Evolutionary conservation across 2,888 invertebrate genomes (phyloP).

Genomic region (Synanthedon andrenaeformis): DNA sequence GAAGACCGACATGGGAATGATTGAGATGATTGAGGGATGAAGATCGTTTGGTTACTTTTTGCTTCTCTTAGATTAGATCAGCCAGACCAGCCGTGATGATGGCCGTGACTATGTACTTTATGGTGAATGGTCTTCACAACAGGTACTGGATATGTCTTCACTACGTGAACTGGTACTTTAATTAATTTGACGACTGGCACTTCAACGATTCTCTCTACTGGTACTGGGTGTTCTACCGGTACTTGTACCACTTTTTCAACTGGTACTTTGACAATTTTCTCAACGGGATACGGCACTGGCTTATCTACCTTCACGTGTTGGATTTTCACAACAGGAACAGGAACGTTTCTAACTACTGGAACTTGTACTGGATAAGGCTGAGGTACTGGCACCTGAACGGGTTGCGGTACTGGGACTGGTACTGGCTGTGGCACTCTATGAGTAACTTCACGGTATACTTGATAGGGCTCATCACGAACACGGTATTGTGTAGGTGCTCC

Average conservation of each 20-base stretch:
- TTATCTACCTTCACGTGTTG: slow-evolving; percentile 69
- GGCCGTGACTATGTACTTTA: slow-evolving; percentile 33
- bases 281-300: slow-evolving; percentile 71
- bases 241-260: slow-evolving; percentile 69
- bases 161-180: slow-evolving; percentile 52
- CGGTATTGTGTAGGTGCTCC: slow-evolving; percentile 54
- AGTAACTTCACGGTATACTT: slow-evolving; percentile 54
- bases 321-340: slow-evolving; percentile 68
- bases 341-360: slow-evolving; percentile 64
- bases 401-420: slow-evolving; percentile 64
- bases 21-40: not conserved
- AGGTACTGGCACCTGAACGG: slow-evolving; percentile 65
- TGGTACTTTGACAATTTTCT: slow-evolving; percentile 70
- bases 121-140: slow-evolving; percentile 59
- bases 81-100: slow-evolving; percentile 15
- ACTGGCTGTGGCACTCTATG: slow-evolving; percentile 70
- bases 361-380: slow-evolving; percentile 72
- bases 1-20: slow-evolving; percentile 7
- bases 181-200: slow-evolving; percentile 67
- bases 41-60: not conserved
- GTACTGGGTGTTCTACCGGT: slow-evolving; percentile 67
- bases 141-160: slow-evolving; percentile 54
- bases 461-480: slow-evolving; percentile 50
- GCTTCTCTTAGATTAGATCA: not conserved
- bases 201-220: slow-evolving; percentile 60